Conservation (phyloP, 53 echinoderm and acorn worm genomes). For the Patiria pectinifera region DNA sequence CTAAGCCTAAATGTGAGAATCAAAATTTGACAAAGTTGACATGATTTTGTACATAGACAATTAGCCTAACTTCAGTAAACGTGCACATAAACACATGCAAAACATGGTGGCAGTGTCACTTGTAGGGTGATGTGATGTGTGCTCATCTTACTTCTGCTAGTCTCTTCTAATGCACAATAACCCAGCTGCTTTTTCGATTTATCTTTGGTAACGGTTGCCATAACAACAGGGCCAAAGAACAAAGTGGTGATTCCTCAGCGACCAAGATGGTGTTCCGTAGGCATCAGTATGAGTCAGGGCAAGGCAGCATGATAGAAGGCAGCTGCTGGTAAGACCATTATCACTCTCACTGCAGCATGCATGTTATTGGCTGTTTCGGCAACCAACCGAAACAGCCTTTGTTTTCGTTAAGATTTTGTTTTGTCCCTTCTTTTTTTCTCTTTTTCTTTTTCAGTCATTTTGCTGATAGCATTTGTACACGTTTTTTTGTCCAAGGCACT, state of each 20-base stretch:
- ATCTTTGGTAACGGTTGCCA: conserved; percentile 40
- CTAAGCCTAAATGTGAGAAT: too few relatives aligned
- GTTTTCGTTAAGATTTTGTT: neutral
- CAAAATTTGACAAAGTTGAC: too few relatives aligned
- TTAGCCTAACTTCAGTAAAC: neutral
- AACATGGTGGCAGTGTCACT: neutral
- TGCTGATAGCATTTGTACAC: too few relatives aligned
- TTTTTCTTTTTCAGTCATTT: too few relatives aligned
- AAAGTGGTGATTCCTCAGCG: conserved; percentile 38
- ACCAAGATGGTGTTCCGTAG: conserved; percentile 64
- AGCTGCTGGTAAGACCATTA: conserved; percentile 54
- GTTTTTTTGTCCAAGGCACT: too few relatives aligned
- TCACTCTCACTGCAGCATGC: neutral
- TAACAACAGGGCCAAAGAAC: conserved; percentile 43
- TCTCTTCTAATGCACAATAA: neutral
- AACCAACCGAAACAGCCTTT: too few relatives aligned
- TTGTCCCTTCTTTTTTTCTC: too few relatives aligned
- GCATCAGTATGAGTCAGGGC: conserved; percentile 34
- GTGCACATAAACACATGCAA: neutral
- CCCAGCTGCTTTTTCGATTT: conserved; percentile 9
- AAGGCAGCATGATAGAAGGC: conserved; percentile 36
- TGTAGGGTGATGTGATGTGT: neutral
- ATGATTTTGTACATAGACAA: neutral
- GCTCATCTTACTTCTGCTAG: neutral
- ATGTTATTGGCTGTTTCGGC: too few relatives aligned